Percentiles rank a stretch among this genome's conserved stretches.
Conservation (phyloP, 2,797 vertebrate species). For the Austrolebias charrua region DNA sequence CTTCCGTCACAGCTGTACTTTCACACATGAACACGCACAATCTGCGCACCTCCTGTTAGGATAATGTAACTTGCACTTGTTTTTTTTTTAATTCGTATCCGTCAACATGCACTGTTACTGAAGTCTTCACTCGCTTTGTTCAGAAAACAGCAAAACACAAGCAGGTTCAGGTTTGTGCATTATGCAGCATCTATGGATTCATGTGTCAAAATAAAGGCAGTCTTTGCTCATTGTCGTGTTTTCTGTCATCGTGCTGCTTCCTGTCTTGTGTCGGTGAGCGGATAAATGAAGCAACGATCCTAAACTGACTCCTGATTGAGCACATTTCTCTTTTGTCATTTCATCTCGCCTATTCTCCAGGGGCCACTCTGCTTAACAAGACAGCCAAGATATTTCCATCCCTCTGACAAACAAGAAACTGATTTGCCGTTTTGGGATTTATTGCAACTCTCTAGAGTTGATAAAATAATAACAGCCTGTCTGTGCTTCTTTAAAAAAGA, state of each 20-base stretch:
- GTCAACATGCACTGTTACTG: constrained; percentile 1
- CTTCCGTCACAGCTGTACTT: constrained; percentile 27
- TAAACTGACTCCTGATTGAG: constrained; percentile 40
- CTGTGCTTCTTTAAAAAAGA: constrained; percentile 20
- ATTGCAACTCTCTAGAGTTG: constrained; percentile 34
- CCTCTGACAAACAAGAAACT: constrained; percentile 51
- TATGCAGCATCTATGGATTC: constrained; percentile 41
- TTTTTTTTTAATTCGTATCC: constrained; percentile 21
- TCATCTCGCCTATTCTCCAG: constrained; percentile 38
- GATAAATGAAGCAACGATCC: constrained; percentile 45
- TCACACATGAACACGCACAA: constrained; percentile 23
- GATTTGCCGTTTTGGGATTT: constrained; percentile 47
- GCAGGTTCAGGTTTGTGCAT: constrained; percentile 36
- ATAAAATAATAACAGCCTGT: constrained; percentile 42
- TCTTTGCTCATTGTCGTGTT: constrained; percentile 17
- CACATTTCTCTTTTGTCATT: constrained; percentile 23
- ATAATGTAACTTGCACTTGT: constrained; percentile 10
- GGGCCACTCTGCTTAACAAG: constrained; percentile 47
- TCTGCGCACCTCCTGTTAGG: constrained; percentile 23
- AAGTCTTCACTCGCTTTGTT: constrained; percentile 29
- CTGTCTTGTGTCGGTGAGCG: constrained; percentile 8
- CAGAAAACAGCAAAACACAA: constrained; percentile 24
- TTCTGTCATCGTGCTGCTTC: constrained; percentile 3
- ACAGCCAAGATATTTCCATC: constrained; percentile 45
- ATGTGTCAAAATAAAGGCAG: constrained; percentile 48